phyloP scores from a whole-genome alignment of 2,797 vertebrate genomes.

The Gallinago stenura region DNA sequence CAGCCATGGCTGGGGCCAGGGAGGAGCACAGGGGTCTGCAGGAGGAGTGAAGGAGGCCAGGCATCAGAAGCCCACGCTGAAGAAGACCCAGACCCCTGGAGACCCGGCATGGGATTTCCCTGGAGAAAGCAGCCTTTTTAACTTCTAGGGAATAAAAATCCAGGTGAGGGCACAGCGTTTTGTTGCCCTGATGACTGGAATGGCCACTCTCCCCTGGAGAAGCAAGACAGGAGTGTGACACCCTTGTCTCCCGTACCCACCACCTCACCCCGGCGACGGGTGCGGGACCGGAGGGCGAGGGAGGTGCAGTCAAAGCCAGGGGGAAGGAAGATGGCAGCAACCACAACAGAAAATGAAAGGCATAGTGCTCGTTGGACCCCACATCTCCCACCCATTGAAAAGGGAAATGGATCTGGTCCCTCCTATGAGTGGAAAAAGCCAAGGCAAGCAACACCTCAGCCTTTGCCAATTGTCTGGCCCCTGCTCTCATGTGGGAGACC shows the following conservation, averaged over 20 bases:
- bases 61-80: neutral
- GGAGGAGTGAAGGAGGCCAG: neutral
- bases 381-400: fast-evolving
- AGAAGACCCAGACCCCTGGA: neutral
- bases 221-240: fast-evolving
- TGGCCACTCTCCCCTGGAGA: neutral
- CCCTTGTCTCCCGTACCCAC: fast-evolving
- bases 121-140: neutral
- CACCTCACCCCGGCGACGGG: fast-evolving
- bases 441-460: neutral
- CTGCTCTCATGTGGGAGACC: neutral
- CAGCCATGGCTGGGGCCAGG: neutral
- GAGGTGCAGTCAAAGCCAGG: neutral
- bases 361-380: fast-evolving
- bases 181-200: neutral
- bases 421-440: neutral
- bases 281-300: fast-evolving
- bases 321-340: neutral
- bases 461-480: neutral
- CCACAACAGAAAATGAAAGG: neutral
- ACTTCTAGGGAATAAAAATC: neutral
- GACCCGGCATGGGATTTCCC: neutral
- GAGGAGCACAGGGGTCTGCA: neutral
- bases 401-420: neutral
- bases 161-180: neutral